Base-by-base conservation (phyloP, 2,113 vertebrate genomes). In the Zosterops japonicus region DNA sequence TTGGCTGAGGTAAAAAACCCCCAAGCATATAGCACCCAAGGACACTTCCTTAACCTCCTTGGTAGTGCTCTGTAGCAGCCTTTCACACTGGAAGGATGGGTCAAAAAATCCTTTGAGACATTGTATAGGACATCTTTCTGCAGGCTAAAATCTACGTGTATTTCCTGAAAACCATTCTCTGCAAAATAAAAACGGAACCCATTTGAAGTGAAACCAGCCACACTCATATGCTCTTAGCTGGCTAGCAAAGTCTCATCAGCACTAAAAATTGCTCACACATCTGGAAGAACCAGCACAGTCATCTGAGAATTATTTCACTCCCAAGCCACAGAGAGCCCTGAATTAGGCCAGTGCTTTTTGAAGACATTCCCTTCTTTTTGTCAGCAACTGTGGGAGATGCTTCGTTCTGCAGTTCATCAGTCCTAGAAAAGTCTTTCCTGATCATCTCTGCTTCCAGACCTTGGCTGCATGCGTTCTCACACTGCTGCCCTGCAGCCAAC, bases 201-300 rank as follows among this genome's bases (percentile, higher is more conserved):
- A 20, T 71, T 91, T 82, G 83, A 47, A 65, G 14, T 59, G 33
- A 78, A 77, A 76, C 36, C 60, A 36, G 55, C 41, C 41, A 24
- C 28, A 12, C 28, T 68, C 35, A 53, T 22, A 56, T 52, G 8
- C 47, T 49, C 19, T 64, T 56, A 68, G 47, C 35, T 50, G 6
- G 15, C 68, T 81, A 93, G 69, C 41, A 87, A 83, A 84, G 41
- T 71, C 81, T 91, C 87, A 78, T 77, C 81, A 64, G 77, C 77
- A 50, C 81, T 95, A 94, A 94, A 95, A 93, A 91, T 75, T 84
- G 39, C 77, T 91, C 87, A 46, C 93, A 94, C 93, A 91, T 90
- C 93, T 97, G 93, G 96, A 87, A 94, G 89, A 82, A 60, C 31
- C 77, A 57, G 41, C 3, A 0, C 41, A 89, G 74, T 84, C 89